phyloP scores from a whole-genome alignment of 2,797 vertebrate species.

The Hydrolagus colliei region DNA sequence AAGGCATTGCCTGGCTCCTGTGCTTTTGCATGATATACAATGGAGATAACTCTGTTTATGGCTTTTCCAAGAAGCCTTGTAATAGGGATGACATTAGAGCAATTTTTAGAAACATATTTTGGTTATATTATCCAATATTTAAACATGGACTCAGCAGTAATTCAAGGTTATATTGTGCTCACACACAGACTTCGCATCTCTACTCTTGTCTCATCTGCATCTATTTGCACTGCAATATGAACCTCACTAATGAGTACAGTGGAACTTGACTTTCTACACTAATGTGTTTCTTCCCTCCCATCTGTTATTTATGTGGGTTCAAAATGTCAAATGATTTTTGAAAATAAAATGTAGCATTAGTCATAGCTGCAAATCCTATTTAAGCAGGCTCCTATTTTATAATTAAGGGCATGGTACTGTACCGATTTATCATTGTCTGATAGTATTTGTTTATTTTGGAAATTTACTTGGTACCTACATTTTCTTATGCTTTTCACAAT shows the following conservation, averaged over 20 bases:
- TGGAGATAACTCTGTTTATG: too few relatives aligned
- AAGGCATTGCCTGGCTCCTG: too few relatives aligned
- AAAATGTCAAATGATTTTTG: not conserved
- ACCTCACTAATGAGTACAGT: not conserved
- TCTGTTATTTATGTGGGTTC: not conserved
- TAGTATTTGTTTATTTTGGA: not conserved
- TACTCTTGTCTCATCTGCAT: not conserved
- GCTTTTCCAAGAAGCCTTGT: too few relatives aligned
- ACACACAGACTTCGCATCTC: not conserved
- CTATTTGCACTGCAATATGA: constrained; percentile 7
- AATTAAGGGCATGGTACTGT: not conserved
- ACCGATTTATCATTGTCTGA: constrained; percentile 5
- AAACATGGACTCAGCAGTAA: not conserved
- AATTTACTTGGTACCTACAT: too few relatives aligned
- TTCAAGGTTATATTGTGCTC: not conserved
- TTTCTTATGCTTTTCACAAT: too few relatives aligned
- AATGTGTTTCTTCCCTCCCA: constrained; percentile 6
- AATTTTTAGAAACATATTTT: too few relatives aligned
- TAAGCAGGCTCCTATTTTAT: constrained; percentile 12
- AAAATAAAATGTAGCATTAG: not conserved
- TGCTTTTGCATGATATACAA: too few relatives aligned
- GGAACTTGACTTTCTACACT: not conserved
- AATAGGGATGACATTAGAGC: too few relatives aligned
- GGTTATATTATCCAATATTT: not conserved
- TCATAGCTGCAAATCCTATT: constrained; percentile 11